A percentile compares a stretch with the other conserved stretches of the same genome.
phyloP scores from a whole-genome alignment of 2,797 vertebrate genomes.

The Poeciliopsis infans region DNA sequence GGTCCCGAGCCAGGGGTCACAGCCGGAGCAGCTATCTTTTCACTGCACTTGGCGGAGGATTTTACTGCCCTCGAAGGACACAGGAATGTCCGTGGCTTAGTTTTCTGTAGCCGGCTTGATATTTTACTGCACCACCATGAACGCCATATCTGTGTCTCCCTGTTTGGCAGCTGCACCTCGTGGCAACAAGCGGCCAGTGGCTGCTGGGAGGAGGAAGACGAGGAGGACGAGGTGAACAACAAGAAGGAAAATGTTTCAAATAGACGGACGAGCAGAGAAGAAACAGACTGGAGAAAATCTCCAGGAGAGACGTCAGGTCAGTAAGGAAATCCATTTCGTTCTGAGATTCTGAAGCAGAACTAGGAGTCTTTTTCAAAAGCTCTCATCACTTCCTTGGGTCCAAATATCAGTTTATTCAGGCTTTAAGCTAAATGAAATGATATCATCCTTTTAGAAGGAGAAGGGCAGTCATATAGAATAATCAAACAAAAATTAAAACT shows the following conservation, averaged over 20 bases:
- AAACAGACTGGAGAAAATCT: constrained; percentile 14
- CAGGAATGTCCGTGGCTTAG: constrained; percentile 62
- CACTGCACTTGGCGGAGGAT: constrained; percentile 53
- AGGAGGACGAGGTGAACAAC: constrained; percentile 1
- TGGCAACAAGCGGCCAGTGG: constrained; percentile 42
- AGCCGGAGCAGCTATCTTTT: constrained; percentile 48
- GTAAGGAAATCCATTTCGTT: background rate
- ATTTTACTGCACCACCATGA: constrained; percentile 56
- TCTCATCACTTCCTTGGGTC: background rate
- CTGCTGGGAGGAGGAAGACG: constrained; percentile 5
- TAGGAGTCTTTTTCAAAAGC: background rate
- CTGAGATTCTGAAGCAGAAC: background rate
- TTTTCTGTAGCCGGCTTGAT: constrained; percentile 52
- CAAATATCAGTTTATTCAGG: background rate
- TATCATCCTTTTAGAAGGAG: background rate
- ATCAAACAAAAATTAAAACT: background rate
- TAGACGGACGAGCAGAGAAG: constrained; percentile 17
- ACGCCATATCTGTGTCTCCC: constrained; percentile 42
- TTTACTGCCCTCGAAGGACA: constrained; percentile 46
- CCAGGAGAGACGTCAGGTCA: constrained; percentile 26
- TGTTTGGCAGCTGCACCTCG: constrained; percentile 47
- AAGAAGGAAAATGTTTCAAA: constrained; percentile 6
- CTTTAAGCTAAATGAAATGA: background rate
- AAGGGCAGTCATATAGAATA: background rate
- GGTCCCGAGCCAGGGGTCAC: constrained; percentile 42